These are phyloP conservation scores for Megalurothrips usitatus DNA, from an alignment of 2,888 invertebrate genomes.

Conservation along the genomic window DNA sequence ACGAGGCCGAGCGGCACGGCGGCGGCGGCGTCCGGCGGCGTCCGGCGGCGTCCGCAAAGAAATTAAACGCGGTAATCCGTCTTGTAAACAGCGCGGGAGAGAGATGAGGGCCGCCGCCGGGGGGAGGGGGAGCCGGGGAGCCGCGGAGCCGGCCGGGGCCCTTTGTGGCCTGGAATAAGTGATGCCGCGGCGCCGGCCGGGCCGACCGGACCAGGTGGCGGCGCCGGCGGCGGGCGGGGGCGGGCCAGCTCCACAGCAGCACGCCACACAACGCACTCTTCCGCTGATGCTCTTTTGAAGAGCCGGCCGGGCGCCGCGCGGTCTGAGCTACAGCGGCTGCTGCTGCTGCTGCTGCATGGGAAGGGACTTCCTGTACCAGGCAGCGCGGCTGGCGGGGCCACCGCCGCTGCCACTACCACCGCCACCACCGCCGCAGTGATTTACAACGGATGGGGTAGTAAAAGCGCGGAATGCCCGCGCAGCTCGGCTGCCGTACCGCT, in stretches of 20 bases:
- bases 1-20: background rate
- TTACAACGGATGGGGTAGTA: too few relatives aligned
- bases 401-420: background rate
- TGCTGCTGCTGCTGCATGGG: background rate
- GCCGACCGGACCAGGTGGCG: background rate
- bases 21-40: background rate
- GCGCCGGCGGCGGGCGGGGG: background rate
- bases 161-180: too few relatives aligned
- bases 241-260: too few relatives aligned
- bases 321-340: background rate
- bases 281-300: constrained; percentile 2
- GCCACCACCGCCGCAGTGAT: background rate
- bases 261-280: background rate
- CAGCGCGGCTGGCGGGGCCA: background rate
- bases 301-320: background rate
- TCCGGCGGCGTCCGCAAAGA: background rate
- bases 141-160: background rate
- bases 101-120: background rate
- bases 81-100: background rate
- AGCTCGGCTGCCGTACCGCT: too few relatives aligned
- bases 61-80: background rate
- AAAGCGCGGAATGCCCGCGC: too few relatives aligned
- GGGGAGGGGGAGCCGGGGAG: background rate
- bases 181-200: background rate
- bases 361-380: background rate